These are phyloP conservation scores for Apogon talboti DNA, from an alignment of 2,797 vertebrate genomes.

Conservation along the genomic window DNA sequence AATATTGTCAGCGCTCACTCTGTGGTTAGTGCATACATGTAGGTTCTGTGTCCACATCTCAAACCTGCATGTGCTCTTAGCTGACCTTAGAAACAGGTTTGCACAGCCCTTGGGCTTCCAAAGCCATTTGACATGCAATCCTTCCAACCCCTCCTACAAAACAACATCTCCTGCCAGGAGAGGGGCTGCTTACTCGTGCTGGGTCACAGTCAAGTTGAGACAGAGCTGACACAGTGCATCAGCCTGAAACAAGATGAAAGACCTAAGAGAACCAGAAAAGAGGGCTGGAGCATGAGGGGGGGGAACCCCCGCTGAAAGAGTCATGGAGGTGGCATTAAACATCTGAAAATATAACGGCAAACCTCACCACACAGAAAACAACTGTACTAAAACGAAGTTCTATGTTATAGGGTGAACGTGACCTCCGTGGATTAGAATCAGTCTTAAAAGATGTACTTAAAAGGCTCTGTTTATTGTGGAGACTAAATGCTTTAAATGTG, in stretches of 20 bases:
- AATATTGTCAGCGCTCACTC: background rate
- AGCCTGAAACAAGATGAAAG: slow-evolving; percentile 9
- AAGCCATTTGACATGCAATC: slow-evolving; percentile 35
- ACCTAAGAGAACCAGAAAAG: slow-evolving; percentile 4
- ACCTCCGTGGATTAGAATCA: no score
- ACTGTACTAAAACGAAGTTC: no score
- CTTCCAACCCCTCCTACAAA: slow-evolving; percentile 36
- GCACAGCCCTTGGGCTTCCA: slow-evolving; percentile 16
- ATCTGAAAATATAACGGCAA: no score
- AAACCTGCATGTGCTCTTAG: background rate
- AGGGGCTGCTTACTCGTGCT: slow-evolving; percentile 26
- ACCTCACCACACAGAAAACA: no score
- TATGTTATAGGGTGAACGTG: no score
- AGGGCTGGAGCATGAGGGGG: background rate
- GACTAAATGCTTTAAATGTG: background rate
- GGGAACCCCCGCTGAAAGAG: background rate
- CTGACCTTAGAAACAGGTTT: slow-evolving; percentile 54
- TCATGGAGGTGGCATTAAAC: no score
- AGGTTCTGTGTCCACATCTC: background rate
- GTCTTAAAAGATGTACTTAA: no score
- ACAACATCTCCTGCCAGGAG: slow-evolving; percentile 40
- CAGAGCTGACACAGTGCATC: slow-evolving; percentile 24
- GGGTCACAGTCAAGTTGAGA: slow-evolving; percentile 42
- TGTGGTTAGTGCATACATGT: background rate
- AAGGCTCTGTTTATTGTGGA: no score